These are phyloP conservation scores for Chrysochloris asiatica DNA, from an alignment of 2,113 vertebrate species.

Conservation along the genomic window DNA sequence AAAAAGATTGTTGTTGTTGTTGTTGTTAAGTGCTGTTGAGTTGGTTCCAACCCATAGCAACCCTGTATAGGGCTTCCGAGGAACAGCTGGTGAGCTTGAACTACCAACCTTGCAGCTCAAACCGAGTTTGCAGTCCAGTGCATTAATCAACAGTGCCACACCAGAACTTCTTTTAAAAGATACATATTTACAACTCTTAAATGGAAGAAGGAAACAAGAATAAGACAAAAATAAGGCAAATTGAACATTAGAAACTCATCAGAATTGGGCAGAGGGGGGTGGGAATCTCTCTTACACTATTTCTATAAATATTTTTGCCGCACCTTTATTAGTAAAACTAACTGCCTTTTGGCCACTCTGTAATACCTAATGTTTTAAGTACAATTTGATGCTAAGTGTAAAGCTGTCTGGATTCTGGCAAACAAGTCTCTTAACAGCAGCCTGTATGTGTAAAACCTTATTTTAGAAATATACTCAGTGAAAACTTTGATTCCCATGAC, in stretches of 20 bases:
- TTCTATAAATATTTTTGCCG: slow-evolving; percentile 73
- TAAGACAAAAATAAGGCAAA: slow-evolving; percentile 38
- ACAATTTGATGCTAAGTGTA: slow-evolving; percentile 51
- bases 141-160: too few relatives aligned
- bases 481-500: slow-evolving; percentile 28
- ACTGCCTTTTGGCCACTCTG: slow-evolving; percentile 41
- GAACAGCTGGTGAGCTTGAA: too few relatives aligned
- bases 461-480: slow-evolving; percentile 21
- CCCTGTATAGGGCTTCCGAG: too few relatives aligned
- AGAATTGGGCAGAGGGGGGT: slow-evolving; percentile 54
- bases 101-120: too few relatives aligned
- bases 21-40: too few relatives aligned
- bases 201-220: slow-evolving; percentile 68
- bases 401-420: slow-evolving; percentile 66
- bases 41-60: too few relatives aligned
- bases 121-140: too few relatives aligned
- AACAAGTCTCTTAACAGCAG: not conserved
- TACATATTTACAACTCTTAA: slow-evolving; percentile 66
- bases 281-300: slow-evolving; percentile 50
- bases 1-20: too few relatives aligned
- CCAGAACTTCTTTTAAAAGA: too few relatives aligned
- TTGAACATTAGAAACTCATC: slow-evolving; percentile 52
- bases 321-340: slow-evolving; percentile 58
- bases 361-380: slow-evolving; percentile 60
- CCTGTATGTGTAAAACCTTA: slow-evolving; percentile 52